These are phyloP conservation scores for Chesias legatella DNA, from an alignment of 2,888 invertebrate species.

Conservation along the genomic window DNA sequence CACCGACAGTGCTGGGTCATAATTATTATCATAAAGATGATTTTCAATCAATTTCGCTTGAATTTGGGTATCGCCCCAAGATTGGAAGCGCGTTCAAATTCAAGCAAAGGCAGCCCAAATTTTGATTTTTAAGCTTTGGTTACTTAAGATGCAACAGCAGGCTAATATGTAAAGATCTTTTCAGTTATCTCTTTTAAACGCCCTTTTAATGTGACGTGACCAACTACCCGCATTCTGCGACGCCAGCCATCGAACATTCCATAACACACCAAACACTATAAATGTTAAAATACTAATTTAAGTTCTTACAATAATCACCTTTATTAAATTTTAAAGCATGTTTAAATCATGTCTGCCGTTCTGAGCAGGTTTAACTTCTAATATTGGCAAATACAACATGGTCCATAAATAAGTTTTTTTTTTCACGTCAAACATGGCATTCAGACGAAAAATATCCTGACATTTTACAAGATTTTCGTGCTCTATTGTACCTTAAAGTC, in stretches of 20 bases:
- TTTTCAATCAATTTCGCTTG: too few relatives aligned
- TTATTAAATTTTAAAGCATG: constrained; percentile 32
- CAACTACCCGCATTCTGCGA: constrained; percentile 1
- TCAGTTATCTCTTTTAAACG: too few relatives aligned
- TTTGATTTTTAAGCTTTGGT: too few relatives aligned
- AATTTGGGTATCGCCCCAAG: too few relatives aligned
- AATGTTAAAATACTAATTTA: constrained; percentile 35
- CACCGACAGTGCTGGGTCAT: too few relatives aligned
- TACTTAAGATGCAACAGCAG: too few relatives aligned
- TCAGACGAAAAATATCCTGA: constrained; percentile 29
- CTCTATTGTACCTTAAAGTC: constrained; percentile 25
- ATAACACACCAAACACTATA: constrained; percentile 51
- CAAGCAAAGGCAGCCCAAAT: too few relatives aligned
- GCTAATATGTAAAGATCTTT: too few relatives aligned
- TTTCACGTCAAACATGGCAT: constrained; percentile 26
- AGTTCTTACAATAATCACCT: constrained; percentile 18
- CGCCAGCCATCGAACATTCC: constrained; percentile 31
- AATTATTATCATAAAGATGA: too few relatives aligned
- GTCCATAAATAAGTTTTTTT: constrained; percentile 52
- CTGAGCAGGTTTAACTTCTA: constrained; percentile 43
- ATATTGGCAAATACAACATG: constrained; percentile 62
- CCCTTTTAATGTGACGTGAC: neutral
- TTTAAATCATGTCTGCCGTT: constrained; percentile 31
- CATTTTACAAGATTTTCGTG: constrained; percentile 27
- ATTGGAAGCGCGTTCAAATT: too few relatives aligned